phyloP scores from a whole-genome alignment of 2,888 invertebrate species.

The Pyrgus malvae region DNA sequence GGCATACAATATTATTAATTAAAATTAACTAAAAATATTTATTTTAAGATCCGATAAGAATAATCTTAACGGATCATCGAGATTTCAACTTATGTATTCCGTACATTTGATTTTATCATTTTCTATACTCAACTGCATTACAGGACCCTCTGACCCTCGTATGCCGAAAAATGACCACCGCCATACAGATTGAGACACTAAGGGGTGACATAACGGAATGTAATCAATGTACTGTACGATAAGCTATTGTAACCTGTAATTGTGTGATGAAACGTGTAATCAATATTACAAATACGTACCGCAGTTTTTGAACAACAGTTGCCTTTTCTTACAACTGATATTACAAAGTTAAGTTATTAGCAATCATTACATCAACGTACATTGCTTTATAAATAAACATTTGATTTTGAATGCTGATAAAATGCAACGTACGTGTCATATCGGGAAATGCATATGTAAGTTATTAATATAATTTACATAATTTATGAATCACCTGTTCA shows the following conservation, averaged over 20 bases:
- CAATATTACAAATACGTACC: slow-evolving; percentile 25
- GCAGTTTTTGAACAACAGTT: slow-evolving; percentile 21
- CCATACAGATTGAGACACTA: slow-evolving; percentile 8
- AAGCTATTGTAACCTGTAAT: slow-evolving; percentile 20
- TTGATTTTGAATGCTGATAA: slow-evolving; percentile 27
- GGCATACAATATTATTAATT: too few species aligned
- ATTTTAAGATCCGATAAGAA: too few species aligned
- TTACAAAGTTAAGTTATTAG: slow-evolving; percentile 27
- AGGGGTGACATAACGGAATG: slow-evolving; percentile 14
- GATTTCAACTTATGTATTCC: too few species aligned
- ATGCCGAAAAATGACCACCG: too few species aligned
- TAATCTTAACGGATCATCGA: too few species aligned
- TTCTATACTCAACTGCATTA: too few species aligned
- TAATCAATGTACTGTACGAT: slow-evolving; percentile 17
- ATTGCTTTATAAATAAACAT: slow-evolving; percentile 30
- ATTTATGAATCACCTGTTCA: slow-evolving; percentile 48
- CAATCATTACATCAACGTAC: slow-evolving; percentile 31
- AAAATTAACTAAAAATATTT: too few species aligned
- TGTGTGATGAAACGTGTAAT: slow-evolving; percentile 23
- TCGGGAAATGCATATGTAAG: slow-evolving; percentile 35
- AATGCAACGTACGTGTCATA: slow-evolving; percentile 46
- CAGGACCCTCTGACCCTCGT: too few species aligned
- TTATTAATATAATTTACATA: slow-evolving; percentile 38
- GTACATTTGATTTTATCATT: too few species aligned
- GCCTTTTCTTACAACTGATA: slow-evolving; percentile 16